A percentile compares a stretch with the other conserved stretches of the same genome.
phyloP scores from a whole-genome alignment of 2,888 invertebrate species.

The Phanerotoma sp. region DNA sequence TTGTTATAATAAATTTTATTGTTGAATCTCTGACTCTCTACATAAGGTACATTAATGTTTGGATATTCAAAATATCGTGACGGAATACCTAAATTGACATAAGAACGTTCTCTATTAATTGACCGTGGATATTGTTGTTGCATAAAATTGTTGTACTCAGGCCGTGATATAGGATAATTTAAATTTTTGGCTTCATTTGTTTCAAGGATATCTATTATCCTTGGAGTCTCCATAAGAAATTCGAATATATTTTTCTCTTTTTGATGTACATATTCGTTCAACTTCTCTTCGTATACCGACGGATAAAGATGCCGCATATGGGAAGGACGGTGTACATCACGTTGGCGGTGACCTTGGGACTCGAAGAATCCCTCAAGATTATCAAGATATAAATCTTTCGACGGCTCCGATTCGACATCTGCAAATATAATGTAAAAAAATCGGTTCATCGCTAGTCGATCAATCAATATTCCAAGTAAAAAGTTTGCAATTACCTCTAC shows the following conservation, averaged over 20 bases:
- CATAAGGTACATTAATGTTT: slow-evolving; percentile 18
- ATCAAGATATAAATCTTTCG: slow-evolving; percentile 39
- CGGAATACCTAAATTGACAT: slow-evolving; percentile 12
- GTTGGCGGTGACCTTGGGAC: slow-evolving; percentile 32
- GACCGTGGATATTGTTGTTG: slow-evolving; percentile 22
- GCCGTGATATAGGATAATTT: slow-evolving; percentile 24
- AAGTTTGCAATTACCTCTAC: no score
- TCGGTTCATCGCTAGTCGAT: not conserved
- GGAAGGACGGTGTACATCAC: slow-evolving; percentile 10
- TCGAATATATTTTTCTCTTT: slow-evolving; percentile 36
- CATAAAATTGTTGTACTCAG: slow-evolving; percentile 28
- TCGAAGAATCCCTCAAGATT: slow-evolving; percentile 44
- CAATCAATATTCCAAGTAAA: no score
- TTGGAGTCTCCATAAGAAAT: slow-evolving; percentile 32
- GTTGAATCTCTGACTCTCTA: slow-evolving; percentile 15
- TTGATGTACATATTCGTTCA: slow-evolving; percentile 31
- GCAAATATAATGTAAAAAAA: slow-evolving; percentile 9
- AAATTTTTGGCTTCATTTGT: slow-evolving; percentile 32
- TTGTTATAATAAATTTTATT: slow-evolving; percentile 20
- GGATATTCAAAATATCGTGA: not conserved
- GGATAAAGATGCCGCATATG: slow-evolving; percentile 25
- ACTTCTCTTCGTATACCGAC: slow-evolving; percentile 28
- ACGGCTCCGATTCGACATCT: slow-evolving; percentile 44
- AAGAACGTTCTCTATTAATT: slow-evolving; percentile 12
- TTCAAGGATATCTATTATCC: slow-evolving; percentile 33